phyloP scores from a whole-genome alignment of 2,888 invertebrate genomes.

The Scelioninae gen. 1 region DNA sequence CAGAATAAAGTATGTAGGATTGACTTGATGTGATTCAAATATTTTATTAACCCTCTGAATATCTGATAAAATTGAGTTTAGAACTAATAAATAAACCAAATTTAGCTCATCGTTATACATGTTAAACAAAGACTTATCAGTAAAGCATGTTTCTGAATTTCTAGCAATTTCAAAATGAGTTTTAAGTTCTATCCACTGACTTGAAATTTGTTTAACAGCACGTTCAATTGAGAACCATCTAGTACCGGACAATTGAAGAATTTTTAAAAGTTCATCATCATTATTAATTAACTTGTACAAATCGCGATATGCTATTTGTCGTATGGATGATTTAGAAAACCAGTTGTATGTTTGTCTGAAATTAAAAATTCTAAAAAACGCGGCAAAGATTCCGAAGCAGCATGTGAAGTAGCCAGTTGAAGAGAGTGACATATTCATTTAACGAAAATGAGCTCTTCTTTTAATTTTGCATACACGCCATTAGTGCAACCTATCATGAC shows the following conservation, averaged over 20 bases:
- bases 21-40: too few relatives aligned
- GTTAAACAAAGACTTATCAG: constrained; percentile 75
- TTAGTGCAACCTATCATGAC: constrained; percentile 67
- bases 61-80: too few relatives aligned
- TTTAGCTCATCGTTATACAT: too few relatives aligned
- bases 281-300: constrained; percentile 28
- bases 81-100: too few relatives aligned
- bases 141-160: constrained; percentile 78
- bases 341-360: background rate
- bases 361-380: background rate
- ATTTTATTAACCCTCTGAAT: too few relatives aligned
- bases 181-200: constrained; percentile 78
- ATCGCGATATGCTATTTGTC: constrained; percentile 3
- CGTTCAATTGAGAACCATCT: constrained; percentile 74
- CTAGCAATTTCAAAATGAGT: constrained; percentile 74
- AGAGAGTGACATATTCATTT: background rate
- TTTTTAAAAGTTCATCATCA: constrained; percentile 28
- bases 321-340: constrained; percentile 10
- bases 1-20: too few relatives aligned
- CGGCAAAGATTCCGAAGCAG: background rate
- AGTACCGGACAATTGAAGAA: constrained; percentile 48
- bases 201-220: constrained; percentile 74
- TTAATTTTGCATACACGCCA: constrained; percentile 75
- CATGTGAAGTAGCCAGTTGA: background rate
- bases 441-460: background rate